A percentile compares a stretch with the other conserved stretches of the same genome.
phyloP scores from a whole-genome alignment of 2,113 vertebrate species.

The Epinephelus lanceolatus region DNA sequence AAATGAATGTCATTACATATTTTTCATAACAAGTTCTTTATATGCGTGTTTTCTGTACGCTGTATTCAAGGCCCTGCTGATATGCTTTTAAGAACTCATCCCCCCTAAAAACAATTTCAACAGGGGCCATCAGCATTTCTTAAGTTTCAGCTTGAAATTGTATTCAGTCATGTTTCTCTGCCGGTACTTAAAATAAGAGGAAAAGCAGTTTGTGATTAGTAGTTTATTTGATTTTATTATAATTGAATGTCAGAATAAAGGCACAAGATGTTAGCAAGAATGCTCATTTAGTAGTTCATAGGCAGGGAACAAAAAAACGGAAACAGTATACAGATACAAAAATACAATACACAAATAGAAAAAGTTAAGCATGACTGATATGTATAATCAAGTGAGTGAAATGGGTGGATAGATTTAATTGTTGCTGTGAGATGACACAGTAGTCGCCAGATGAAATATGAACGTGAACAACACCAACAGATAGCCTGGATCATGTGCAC shows the following conservation, averaged over 20 bases:
- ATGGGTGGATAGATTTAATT: not conserved
- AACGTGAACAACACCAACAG: not conserved
- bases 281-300: too few species aligned
- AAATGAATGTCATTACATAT: constrained; percentile 26
- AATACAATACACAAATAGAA: too few species aligned
- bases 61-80: constrained; percentile 39
- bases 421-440: not conserved
- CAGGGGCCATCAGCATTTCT: constrained; percentile 2
- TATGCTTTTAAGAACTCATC: constrained; percentile 33
- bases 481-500: not conserved
- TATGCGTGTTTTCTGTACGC: not conserved
- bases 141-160: not conserved
- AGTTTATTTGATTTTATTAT: not conserved
- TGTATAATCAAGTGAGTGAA: not conserved
- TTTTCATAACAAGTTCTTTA: constrained; percentile 23
- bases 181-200: not conserved
- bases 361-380: not conserved
- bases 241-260: too few species aligned
- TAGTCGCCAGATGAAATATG: not conserved
- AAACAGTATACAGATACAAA: too few species aligned
- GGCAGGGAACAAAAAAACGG: too few species aligned
- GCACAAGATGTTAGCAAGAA: too few species aligned
- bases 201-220: not conserved
- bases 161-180: not conserved
- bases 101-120: not conserved